Evolutionary conservation across 2,797 vertebrate species (phyloP), one percentile per base, ranked within the genome.

Genomic region (Helostoma temminkii): DNA sequence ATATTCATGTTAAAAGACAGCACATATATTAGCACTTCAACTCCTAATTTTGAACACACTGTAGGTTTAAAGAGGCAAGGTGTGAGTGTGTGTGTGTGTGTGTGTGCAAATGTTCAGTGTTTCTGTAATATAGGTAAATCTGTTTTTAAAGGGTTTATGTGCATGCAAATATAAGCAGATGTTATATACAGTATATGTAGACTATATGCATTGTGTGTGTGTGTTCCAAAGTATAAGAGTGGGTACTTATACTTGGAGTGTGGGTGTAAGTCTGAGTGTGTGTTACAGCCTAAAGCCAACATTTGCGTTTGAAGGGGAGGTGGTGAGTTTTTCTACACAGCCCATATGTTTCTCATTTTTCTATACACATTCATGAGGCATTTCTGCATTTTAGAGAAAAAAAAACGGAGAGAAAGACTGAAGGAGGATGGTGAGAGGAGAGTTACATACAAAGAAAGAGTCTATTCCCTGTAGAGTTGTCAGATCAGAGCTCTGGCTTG

Each of bases 301-400:
- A 85, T 91, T 91, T 91, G 78, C 14, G 71, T 90, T 91, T 25
- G 66, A 73, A 78, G 78, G 77, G 70, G 76, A 78, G 80, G 81
- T 58, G 53, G 74, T n/a, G 45, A 71, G 76, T 81, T 79, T 75
- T 54, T 81, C 73, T 41, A 69, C 71, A 71, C 75, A 58, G 80
- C 66, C 86, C 93, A 94, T 93, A 74, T 94, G 93, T 87, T 94
- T 93, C 92, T 93, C 80, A 91, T 95, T 94, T 82, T 71, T 88
- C 73, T 65, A 90, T 93, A 90, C 86, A 88, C 89, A 92, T 91
- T 92, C 92, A 91, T 91, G 90, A 91, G 84, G 83, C 76, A 87
- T 90, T 92, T 93, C 86, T 90, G 86, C 85, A 92, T 91, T 83
- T 81, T 85, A 80, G 81, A 73, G 59, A 81, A 83, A 74, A 66